Evolutionary conservation across 2,797 vertebrate species (phyloP).

Genomic region (Mormyrus hasselquistii): DNA sequence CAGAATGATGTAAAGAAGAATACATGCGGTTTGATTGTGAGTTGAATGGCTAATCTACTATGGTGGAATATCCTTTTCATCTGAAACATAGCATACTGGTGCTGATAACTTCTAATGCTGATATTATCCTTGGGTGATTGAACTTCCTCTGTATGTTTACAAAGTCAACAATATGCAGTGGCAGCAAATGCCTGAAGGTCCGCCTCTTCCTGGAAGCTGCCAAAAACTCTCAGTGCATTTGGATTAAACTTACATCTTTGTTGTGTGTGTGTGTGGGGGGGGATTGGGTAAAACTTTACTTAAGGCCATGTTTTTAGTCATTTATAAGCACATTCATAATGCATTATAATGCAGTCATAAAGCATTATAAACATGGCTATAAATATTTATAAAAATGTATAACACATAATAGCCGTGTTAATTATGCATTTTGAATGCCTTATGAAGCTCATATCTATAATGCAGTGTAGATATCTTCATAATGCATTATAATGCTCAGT

Average conservation of each 20-base stretch:
- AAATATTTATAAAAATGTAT: not conserved
- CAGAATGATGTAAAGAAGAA: not conserved
- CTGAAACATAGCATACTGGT: not conserved
- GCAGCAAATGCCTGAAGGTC: not conserved
- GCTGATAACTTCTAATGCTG: not conserved
- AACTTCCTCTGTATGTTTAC: constrained; percentile 1
- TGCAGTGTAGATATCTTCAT: not conserved
- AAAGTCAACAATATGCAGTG: not conserved
- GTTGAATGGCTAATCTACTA: not conserved
- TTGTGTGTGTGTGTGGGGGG: not conserved
- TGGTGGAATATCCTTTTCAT: not conserved
- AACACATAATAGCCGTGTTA: not conserved
- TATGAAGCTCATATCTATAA: not conserved
- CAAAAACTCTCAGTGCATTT: not conserved
- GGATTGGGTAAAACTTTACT: not conserved
- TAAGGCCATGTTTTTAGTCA: not conserved
- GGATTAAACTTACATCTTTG: not conserved
- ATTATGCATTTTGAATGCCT: not conserved
- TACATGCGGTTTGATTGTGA: not conserved
- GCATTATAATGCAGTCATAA: not conserved
- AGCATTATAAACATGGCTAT: not conserved
- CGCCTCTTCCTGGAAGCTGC: not conserved
- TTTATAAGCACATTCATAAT: not conserved
- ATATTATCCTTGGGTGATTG: constrained; percentile 6
- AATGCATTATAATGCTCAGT: not conserved